Base-by-base conservation (phyloP, 2,888 invertebrate genomes). In the Lapara coniferarum region DNA sequence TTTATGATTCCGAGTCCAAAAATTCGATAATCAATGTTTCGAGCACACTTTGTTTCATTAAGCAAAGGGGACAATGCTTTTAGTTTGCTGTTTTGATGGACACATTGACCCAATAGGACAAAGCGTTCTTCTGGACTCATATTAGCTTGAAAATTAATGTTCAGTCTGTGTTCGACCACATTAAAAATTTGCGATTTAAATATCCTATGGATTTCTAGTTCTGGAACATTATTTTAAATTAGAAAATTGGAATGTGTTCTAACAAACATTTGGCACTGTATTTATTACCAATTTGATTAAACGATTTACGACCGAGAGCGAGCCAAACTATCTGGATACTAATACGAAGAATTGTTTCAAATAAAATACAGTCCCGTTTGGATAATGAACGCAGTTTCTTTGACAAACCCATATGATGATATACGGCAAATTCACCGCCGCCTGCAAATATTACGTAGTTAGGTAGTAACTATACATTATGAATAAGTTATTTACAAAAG, bases 271-370 rank as follows among this genome's bases (percentile, higher is more conserved):
- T 53, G 53, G 53, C 52, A 55, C 16, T 44, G 53, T n/a, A 8
- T 52, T 16, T 59, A 19, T 69, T 85, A 95, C 95, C 95, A 76
- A 95, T 95, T 72, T 94, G 81, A 71, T 85, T 83, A 69, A 92
- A 91, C 69, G 90, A 80, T 81, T 94, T 94, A 71, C 95, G 87
- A 57, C 92, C 90, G 44, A 95, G 83, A 16, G 95, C 94, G 67
- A 95, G 88, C 95, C 95, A 95, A 13, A 95, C 89, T 25, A 95
- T 92, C 78, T 95, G 91, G 55, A 92, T 90, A 44, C 92, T 80
- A 75, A 95, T 85, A 72, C 90, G 83, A 66, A 94, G 79, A 19
- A 95, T 75, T 13, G 88, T 86, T 78, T 95, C 95, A 74, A 92
- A 94, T 46, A 95, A 77, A 70, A 92, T 79, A 49, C 94, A 82